Evolutionary conservation across 1,140 invertebrate species (phyloP).

Genomic region (Bombus picipes): DNA sequence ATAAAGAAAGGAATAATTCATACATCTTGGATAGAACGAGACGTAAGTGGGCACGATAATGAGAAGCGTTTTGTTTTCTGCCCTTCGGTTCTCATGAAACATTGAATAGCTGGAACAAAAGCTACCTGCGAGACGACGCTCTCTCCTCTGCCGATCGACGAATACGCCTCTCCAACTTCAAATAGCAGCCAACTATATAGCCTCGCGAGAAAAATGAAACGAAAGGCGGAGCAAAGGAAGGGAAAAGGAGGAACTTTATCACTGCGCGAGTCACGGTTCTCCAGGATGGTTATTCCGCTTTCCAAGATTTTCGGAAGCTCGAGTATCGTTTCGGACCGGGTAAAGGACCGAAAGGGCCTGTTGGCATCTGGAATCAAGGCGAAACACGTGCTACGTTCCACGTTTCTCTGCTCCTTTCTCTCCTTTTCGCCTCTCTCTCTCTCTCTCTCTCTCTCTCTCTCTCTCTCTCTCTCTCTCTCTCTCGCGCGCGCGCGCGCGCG

Average conservation of each 20-base stretch:
- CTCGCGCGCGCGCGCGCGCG: no score
- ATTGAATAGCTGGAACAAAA: constrained; percentile 20
- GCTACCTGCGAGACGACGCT: constrained; percentile 17
- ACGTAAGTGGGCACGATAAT: no score
- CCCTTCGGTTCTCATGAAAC: constrained; percentile 21
- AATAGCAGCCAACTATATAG: background rate
- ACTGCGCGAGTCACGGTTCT: background rate
- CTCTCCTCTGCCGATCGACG: constrained; percentile 14
- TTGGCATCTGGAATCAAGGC: constrained; percentile 26
- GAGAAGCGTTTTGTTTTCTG: no score
- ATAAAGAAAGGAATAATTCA: constrained; percentile 14
- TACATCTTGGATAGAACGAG: background rate
- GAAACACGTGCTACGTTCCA: constrained; percentile 25
- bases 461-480: no score
- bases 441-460: no score
- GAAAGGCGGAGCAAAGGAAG: background rate
- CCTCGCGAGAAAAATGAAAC: no score
- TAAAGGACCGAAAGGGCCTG: constrained; percentile 2
- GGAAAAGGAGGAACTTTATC: background rate
- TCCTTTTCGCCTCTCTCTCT: no score
- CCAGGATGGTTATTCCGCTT: constrained; percentile 17
- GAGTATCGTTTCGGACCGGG: constrained; percentile 34
- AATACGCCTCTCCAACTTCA: background rate
- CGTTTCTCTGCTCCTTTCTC: background rate
- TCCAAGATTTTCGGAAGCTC: constrained; percentile 33